Evolutionary conservation across 2,797 vertebrate genomes (phyloP), one percentile per base, ranked within the genome.

Genomic region (Xiphophorus birchmanni): DNA sequence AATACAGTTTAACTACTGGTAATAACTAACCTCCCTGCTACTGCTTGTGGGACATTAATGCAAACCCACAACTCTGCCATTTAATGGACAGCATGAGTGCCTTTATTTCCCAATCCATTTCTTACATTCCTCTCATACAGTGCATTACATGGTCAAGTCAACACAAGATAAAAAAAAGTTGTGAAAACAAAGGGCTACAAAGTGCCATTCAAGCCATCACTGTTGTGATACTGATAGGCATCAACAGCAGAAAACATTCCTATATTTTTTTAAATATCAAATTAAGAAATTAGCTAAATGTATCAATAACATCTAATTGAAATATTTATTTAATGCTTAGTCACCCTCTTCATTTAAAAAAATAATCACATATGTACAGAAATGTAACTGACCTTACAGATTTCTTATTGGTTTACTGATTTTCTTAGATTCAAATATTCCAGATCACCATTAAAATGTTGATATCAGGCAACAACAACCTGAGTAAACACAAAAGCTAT

Each of bases 91-190:
- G 15, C 54, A 12, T 13, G 56, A 10, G 35, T 60, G 47, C 88
- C 84, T 92, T 89, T 88, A 88, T 85, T 92, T 84, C 78, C 79
- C 73, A 45, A 80, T 48, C 48, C 77, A 44, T 72, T 73, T 74
- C 80, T 77, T 82, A 80, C 84, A 54, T 77, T 75, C 81, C 80
- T 82, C 82, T 84, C 84, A 72, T 52, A 86, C 71, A 44, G 89
- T 44, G 87, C 88, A 87, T 91, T 90, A 80, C 84, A 93, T 74
- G 76, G 86, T 84, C 78, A 82, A 69, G 83, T 89, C 90, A 83
- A 87, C 88, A 81, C 50, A 18, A 42, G n/a, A 29, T 32, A 40
- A 60, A 81, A 72, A 80, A 79, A 80, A 80, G 58, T 75, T 35
- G 29, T 2, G 26, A 79, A 93, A 91, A 90, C 83, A 86, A 91